phyloP scores from a whole-genome alignment of 2,797 vertebrate genomes.

The Acanthiza pusilla region DNA sequence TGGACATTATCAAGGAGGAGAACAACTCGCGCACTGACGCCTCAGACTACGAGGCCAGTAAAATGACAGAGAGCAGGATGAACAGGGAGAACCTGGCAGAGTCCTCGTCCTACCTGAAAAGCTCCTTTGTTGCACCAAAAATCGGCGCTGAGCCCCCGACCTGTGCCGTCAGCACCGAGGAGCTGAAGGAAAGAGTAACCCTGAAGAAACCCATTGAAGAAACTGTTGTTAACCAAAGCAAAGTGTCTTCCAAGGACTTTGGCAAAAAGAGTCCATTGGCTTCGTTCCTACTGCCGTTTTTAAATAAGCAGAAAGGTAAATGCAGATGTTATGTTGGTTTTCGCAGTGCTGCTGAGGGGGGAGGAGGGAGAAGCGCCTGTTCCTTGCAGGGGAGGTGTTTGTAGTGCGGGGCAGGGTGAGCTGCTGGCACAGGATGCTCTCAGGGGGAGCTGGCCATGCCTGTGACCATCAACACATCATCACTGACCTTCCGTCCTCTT shows the following conservation, averaged over 20 bases:
- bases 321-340: neutral
- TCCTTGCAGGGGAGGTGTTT: neutral
- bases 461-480: neutral
- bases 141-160: constrained; percentile 66
- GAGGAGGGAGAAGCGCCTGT: neutral
- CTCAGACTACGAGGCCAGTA: constrained; percentile 55
- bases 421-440: neutral
- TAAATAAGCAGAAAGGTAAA: constrained; percentile 93
- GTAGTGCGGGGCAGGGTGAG: neutral
- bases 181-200: constrained; percentile 32
- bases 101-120: constrained; percentile 59
- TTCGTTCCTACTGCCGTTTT: constrained; percentile 68
- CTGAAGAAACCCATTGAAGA: constrained; percentile 66
- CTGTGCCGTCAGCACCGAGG: constrained; percentile 62
- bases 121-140: constrained; percentile 73
- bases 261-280: constrained; percentile 21
- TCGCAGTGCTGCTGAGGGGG: neutral
- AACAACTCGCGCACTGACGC: constrained; percentile 69
- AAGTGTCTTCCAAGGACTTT: constrained; percentile 34
- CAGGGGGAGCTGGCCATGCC: neutral
- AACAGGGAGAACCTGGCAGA: constrained; percentile 67
- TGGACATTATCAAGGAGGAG: constrained; percentile 76
- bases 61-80: constrained; percentile 68
- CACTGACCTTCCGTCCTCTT: neutral
- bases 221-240: constrained; percentile 60